Evolutionary conservation across 2,113 vertebrate species (phyloP).

Genomic region (Hydrochoerus hydrochaeris): DNA sequence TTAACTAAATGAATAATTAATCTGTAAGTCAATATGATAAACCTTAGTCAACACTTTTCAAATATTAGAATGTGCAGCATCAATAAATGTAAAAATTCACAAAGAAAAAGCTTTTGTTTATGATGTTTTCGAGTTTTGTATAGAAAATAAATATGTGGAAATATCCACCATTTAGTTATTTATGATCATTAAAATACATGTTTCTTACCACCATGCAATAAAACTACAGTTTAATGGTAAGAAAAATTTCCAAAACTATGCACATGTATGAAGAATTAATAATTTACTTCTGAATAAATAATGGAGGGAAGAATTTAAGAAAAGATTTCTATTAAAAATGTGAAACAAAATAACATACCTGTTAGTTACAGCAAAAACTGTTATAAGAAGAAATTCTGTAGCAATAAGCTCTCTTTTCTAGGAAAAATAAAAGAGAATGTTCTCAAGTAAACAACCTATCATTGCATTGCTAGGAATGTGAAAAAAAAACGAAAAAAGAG

Average conservation of each 20-base stretch:
- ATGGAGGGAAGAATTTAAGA: neutral
- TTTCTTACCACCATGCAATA: neutral
- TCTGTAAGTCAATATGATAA: constrained; percentile 33
- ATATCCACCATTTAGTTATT: neutral
- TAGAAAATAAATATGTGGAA: neutral
- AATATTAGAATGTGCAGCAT: neutral
- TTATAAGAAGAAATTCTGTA: neutral
- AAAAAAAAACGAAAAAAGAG: neutral
- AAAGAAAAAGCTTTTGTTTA: neutral
- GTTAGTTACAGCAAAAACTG: neutral
- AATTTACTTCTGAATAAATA: neutral
- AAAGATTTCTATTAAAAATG: neutral
- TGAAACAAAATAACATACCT: neutral
- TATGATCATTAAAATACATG: neutral
- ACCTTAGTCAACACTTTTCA: constrained; percentile 37
- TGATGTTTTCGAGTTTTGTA: neutral
- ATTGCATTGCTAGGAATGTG: neutral
- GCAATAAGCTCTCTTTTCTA: neutral
- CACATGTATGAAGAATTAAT: neutral
- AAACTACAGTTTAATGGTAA: neutral
- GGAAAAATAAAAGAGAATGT: neutral
- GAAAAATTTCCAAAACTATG: neutral
- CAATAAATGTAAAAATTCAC: neutral
- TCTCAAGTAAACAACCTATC: neutral
- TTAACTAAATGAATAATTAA: constrained; percentile 25